Percentiles rank a stretch among this genome's conserved stretches.
Evolutionary conservation across 2,888 invertebrate species (phyloP).

Genomic region (Eupithecia vulgata): DNA sequence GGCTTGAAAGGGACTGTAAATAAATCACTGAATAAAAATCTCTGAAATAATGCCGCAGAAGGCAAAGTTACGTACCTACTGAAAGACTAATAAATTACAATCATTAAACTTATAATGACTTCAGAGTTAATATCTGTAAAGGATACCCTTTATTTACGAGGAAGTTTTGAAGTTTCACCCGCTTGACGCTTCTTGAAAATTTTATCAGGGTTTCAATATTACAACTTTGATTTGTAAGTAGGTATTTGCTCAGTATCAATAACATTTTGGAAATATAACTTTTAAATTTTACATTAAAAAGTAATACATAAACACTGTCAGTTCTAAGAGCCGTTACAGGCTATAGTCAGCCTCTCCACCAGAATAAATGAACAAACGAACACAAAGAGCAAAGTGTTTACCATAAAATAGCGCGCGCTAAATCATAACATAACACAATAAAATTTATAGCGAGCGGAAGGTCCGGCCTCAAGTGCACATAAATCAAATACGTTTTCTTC

Average conservation of each 20-base stretch:
- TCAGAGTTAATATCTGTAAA: conserved; percentile 53
- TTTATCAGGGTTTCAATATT: conserved; percentile 43
- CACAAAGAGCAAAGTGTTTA: conserved; percentile 81
- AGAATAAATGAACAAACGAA: conserved; percentile 73
- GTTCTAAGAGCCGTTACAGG: not conserved
- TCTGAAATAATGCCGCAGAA: not conserved
- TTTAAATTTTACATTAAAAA: not conserved
- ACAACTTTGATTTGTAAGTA: not conserved
- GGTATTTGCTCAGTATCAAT: not conserved
- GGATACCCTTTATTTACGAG: conserved; percentile 53
- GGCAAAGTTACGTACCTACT: not conserved
- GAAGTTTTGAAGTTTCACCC: conserved; percentile 41
- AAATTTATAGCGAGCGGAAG: conserved; percentile 82
- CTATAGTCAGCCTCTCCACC: conserved; percentile 44
- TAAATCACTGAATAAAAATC: conserved; percentile 17
- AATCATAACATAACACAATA: conserved; percentile 84
- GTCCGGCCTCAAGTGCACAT: conserved; percentile 82
- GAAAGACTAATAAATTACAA: not conserved
- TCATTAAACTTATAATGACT: conserved; percentile 57
- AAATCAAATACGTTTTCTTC: conserved; percentile 82
- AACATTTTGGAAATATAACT: not conserved
- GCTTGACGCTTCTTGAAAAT: conserved; percentile 51
- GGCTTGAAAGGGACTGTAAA: not conserved
- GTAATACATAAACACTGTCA: not conserved
- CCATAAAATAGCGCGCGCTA: conserved; percentile 82